These are phyloP conservation scores for Pseudomugil tenellus DNA, from an alignment of 2,797 vertebrate species.

Conservation along the genomic window DNA sequence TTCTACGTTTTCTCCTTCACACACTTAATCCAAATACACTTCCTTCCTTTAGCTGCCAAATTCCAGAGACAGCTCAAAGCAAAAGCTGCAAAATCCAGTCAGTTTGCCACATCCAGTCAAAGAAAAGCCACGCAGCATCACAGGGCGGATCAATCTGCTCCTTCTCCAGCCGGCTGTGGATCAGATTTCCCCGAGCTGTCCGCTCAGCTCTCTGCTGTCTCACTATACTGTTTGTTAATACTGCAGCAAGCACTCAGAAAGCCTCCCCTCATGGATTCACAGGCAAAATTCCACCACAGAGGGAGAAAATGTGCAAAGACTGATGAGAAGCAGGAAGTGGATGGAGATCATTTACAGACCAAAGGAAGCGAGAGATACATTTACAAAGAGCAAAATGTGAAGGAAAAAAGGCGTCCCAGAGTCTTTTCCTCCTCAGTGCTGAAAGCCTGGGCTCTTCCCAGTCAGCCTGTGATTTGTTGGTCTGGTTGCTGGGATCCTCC, in stretches of 20 bases:
- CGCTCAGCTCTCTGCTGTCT: conserved; percentile 68
- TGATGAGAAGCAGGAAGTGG: conserved; percentile 36
- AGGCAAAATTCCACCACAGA: conserved; percentile 77
- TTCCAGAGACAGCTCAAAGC: conserved; percentile 41
- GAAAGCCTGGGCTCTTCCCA: conserved; percentile 47
- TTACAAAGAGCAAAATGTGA: conserved; percentile 16
- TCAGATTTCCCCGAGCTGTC: conserved; percentile 76
- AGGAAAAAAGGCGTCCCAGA: conserved; percentile 46
- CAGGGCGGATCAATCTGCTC: conserved; percentile 72
- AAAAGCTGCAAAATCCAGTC: conserved; percentile 52
- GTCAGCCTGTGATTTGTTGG: conserved; percentile 65
- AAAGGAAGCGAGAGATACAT: conserved; percentile 36
- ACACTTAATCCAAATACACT: conserved; percentile 37
- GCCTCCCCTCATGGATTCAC: conserved; percentile 53
- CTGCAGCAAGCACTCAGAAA: conserved; percentile 65
- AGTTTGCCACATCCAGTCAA: conserved; percentile 34
- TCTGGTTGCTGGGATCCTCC: conserved; percentile 61
- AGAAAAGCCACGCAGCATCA: conserved; percentile 64
- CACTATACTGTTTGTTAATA: conserved; percentile 61
- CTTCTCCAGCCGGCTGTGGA: conserved; percentile 62
- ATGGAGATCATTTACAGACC: conserved; percentile 20
- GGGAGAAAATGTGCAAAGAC: conserved; percentile 31
- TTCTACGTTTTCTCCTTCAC: conserved; percentile 7
- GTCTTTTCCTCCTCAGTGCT: conserved; percentile 25
- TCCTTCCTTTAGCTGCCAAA: conserved; percentile 36